phyloP scores from a whole-genome alignment of 2,113 vertebrate genomes.

The Pterophyllum scalare region DNA sequence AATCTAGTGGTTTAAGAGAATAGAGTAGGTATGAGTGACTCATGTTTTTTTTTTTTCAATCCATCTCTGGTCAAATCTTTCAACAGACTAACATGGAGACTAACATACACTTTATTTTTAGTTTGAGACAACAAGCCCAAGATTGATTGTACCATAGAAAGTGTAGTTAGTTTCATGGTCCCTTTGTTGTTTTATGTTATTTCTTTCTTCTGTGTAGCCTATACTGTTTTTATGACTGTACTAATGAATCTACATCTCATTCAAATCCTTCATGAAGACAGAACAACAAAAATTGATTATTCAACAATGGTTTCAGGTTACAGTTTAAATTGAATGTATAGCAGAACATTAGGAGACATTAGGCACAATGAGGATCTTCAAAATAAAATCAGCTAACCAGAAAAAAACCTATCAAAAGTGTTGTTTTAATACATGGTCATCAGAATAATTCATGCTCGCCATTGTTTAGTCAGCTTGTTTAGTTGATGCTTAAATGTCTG shows the following conservation, averaged over 20 bases:
- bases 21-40: not conserved
- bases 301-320: not conserved
- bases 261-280: not conserved
- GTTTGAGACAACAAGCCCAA: not conserved
- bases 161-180: not conserved
- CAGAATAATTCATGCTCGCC: not conserved
- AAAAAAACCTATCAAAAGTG: not conserved
- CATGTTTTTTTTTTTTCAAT: not conserved
- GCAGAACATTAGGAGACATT: not conserved
- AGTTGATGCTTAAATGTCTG: slow-evolving; percentile 4
- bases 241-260: not conserved
- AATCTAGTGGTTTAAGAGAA: not conserved
- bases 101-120: not conserved
- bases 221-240: not conserved
- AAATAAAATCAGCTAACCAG: not conserved
- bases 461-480: not conserved
- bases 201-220: not conserved
- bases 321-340: slow-evolving; percentile 1
- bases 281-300: not conserved
- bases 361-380: not conserved
- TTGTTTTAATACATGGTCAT: not conserved
- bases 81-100: not conserved
- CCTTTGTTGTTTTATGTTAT: not conserved
- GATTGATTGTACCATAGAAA: not conserved
- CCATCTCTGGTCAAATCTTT: not conserved